Conservation (phyloP, 2,113 vertebrate genomes). For the Zosterops lateralis region DNA sequence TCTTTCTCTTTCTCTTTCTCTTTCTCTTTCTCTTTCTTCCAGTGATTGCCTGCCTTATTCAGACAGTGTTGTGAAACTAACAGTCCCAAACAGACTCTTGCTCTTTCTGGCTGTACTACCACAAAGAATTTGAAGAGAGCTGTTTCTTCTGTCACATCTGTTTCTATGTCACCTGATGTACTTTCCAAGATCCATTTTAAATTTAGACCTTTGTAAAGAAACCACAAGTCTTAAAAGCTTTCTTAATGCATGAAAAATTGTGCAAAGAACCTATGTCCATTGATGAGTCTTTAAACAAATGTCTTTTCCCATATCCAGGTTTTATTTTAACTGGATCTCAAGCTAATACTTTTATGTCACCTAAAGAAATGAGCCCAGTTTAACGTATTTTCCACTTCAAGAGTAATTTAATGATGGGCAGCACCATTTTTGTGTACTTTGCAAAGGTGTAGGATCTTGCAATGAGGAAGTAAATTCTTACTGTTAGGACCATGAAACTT, state of each 20-base stretch:
- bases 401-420: background rate
- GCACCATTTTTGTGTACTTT: background rate
- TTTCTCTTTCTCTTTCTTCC: background rate
- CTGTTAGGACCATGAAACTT: background rate
- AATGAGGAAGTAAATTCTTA: background rate
- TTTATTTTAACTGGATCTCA: background rate
- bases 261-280: background rate
- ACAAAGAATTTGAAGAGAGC: background rate
- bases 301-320: background rate
- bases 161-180: background rate
- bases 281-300: background rate
- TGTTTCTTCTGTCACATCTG: background rate
- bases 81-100: background rate
- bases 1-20: background rate
- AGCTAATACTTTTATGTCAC: background rate
- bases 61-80: background rate
- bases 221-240: background rate
- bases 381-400: background rate
- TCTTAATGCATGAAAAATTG: background rate
- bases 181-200: background rate
- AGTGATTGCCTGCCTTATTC: background rate
- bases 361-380: background rate
- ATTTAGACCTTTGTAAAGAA: background rate
- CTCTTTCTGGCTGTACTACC: background rate
- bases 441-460: background rate